Base-by-base conservation (phyloP, 2,797 vertebrate genomes). In the Rousettus madagascariensis region DNA sequence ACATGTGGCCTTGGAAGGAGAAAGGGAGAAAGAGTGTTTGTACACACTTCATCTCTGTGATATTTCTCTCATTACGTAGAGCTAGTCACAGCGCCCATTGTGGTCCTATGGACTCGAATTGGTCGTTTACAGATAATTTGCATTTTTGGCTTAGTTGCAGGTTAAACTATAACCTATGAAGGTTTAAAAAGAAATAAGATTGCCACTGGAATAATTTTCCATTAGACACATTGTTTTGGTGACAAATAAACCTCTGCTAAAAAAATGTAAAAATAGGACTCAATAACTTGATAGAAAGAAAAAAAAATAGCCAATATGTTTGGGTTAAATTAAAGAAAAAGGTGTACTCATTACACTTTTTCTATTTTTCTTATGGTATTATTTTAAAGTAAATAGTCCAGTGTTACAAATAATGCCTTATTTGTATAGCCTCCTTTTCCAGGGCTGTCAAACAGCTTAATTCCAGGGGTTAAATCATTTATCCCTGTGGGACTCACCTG, bases 61-160 rank as follows among this genome's bases (percentile, higher is more conserved):
- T 11, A 16, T 5, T n/a, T 9, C 2, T 26, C 38, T 78, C 0
- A 1, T 30, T 13, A 66, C 26, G 61, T 24, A 53, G 2, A 46
- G 33, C 49, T 55, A 12, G 15, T 72, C n/a, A n/a, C 24, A 2
- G 22, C 1, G 2, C 22, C 17, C 9, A 22, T 0, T 1, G 10
- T 7, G 3, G 61, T 28, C 36, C 55, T 41, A 3, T 2, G 0
- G 3, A 63, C 38, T 80, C 22, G 53, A 15, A 19, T 7, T 20
- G 20, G 6, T 55, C 28, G 68, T 74, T 55, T 66, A 46, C 7
- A 36, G 43, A 36, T 63, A 51, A 74, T n/a, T 20, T 46, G 51
- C 5, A 46, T 63, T 75, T 59, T 65, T 75, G 33, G 11, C 8
- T 88, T 75, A 38, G 24, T n/a, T 80, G 6, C 7, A 59, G 13